Base-by-base conservation (phyloP, 1,140 invertebrate genomes). In the Leptinotarsa lineolata region DNA sequence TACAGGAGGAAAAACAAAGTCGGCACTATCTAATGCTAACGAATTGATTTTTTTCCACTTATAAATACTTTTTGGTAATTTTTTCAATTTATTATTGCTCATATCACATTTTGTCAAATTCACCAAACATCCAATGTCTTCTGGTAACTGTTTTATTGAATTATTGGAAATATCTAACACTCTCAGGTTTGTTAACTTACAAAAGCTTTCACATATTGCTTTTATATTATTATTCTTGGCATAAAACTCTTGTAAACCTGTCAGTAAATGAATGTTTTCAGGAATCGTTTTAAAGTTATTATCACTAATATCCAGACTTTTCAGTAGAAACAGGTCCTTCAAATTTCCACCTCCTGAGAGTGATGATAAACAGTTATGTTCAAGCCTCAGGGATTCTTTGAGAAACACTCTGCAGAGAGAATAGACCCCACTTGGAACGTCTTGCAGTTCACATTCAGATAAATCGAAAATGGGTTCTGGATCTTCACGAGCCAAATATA, bases 401-500 rank as follows among this genome's bases (percentile, higher is more conserved):
- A 91, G 88, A 78, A 93, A 91, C 59, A 94, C 91, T 83, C 91
- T 91, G 83, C 93, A 94, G 48, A 93, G 85, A 3, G 91, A 90
- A 85, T 90, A 94, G 74, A 93, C 91, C 66, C 92, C 92, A 68
- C 89, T 86, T 22, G 93, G 93, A 59, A 94, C 88, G 67, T 87
- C 84, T 79, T 88, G 88, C 65, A 94, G 86, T 76, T 87, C 86
- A 85, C 92, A 94, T 73, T 91, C 90, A 3, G 91, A 91, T 73
- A 94, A 83, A 84, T 94, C 92, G 82, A 92, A 94, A 64, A 90
- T 85, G 71, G 90, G 89, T 81, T 93, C 92, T 18, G 92, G 92
- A 78, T 89, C 91, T 84, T 93, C 92, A 81, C 91, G 88, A 21
- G 92, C 92, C 85, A 92, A 81, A 80, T 92, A 92, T 58, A 92